phyloP scores from a whole-genome alignment of 2,888 invertebrate genomes.

The Chrysina gloriosa region DNA sequence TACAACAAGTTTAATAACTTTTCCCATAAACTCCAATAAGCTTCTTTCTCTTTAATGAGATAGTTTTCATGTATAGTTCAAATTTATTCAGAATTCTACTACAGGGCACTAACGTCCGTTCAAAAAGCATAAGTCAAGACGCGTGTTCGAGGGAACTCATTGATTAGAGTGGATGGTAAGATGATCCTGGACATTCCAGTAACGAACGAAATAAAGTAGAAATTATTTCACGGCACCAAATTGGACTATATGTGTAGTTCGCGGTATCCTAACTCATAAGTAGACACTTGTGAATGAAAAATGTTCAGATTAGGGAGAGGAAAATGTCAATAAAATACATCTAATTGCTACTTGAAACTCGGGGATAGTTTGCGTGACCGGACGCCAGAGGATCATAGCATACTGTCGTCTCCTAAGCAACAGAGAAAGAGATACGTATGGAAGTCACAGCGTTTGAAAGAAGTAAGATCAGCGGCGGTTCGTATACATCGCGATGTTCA shows the following conservation, averaged over 20 bases:
- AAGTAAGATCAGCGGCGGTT: not conserved
- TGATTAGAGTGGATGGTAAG: constrained; percentile 7
- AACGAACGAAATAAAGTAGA: constrained; percentile 25
- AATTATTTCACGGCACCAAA: not conserved
- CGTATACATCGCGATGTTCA: not conserved
- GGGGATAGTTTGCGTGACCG: constrained; percentile 42
- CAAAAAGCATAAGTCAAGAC: not conserved
- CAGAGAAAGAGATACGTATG: constrained; percentile 4
- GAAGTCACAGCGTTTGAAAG: not conserved
- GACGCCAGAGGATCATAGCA: not conserved
- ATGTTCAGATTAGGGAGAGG: constrained; percentile 26
- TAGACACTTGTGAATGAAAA: constrained; percentile 25
- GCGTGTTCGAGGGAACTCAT: not conserved
- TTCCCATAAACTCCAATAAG: constrained; percentile 25
- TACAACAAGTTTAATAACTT: constrained; percentile 24
- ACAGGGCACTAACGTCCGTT: constrained; percentile 6
- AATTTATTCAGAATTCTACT: constrained; percentile 31
- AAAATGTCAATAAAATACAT: constrained; percentile 50
- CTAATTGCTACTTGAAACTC: constrained; percentile 52
- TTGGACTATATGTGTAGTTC: not conserved
- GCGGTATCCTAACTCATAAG: constrained; percentile 21
- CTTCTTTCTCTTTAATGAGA: constrained; percentile 24
- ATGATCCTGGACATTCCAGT: not conserved
- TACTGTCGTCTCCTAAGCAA: not conserved
- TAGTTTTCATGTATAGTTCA: constrained; percentile 34